These are phyloP conservation scores for Caiman crocodilus DNA, from an alignment of 2,797 vertebrate genomes.

Conservation along the genomic window DNA sequence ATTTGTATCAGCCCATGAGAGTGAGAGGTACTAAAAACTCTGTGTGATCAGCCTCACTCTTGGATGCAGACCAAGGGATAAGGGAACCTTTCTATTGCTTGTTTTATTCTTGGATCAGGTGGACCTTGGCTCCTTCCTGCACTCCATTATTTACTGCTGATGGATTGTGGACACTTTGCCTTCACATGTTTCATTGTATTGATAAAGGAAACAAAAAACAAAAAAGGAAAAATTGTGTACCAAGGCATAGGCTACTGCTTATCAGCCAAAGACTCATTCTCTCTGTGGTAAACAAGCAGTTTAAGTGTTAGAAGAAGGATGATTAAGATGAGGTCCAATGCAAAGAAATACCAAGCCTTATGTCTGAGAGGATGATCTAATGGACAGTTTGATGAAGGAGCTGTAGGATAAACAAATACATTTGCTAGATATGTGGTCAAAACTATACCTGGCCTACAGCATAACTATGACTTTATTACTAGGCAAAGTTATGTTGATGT, in stretches of 20 bases:
- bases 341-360: slow-evolving; percentile 60
- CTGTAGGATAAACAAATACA: slow-evolving; percentile 46
- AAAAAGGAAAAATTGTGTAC: slow-evolving; percentile 64
- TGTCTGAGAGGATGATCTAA: slow-evolving; percentile 62
- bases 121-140: slow-evolving; percentile 41
- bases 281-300: slow-evolving; percentile 57
- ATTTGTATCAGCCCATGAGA: slow-evolving; percentile 3
- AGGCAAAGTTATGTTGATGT: slow-evolving; percentile 41
- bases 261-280: slow-evolving; percentile 57
- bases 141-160: not conserved
- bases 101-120: slow-evolving; percentile 2
- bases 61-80: not conserved
- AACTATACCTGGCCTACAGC: slow-evolving; percentile 64
- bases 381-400: slow-evolving; percentile 21
- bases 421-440: slow-evolving; percentile 63
- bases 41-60: not conserved
- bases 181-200: slow-evolving; percentile 53
- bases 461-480: slow-evolving; percentile 66
- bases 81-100: not conserved
- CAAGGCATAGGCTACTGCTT: slow-evolving; percentile 65
- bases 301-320: slow-evolving; percentile 57
- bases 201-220: slow-evolving; percentile 68
- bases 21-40: slow-evolving; percentile 23
- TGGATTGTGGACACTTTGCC: slow-evolving; percentile 62
- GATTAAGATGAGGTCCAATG: slow-evolving; percentile 59